Conservation (phyloP, 2,797 vertebrate species). For the Melanotaenia trifasciata region DNA sequence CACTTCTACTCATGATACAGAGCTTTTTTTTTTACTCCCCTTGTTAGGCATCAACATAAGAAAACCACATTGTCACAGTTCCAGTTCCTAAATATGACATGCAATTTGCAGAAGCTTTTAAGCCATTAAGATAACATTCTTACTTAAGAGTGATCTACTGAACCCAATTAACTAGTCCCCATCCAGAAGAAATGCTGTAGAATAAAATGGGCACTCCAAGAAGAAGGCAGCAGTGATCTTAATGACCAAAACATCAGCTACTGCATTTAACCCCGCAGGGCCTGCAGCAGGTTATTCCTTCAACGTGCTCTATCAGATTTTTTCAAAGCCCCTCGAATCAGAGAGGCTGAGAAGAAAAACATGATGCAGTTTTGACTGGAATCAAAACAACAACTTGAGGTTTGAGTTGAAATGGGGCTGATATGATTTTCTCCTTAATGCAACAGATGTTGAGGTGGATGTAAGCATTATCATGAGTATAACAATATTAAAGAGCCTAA, state of each 20-base stretch:
- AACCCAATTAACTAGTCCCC: background rate
- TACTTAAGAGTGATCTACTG: background rate
- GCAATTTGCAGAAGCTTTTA: background rate
- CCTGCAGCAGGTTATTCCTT: constrained; percentile 29
- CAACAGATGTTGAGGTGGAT: constrained; percentile 22
- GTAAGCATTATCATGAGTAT: constrained; percentile 45
- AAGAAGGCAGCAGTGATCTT: background rate
- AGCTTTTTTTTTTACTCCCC: constrained; percentile 11
- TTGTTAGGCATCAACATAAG: constrained; percentile 11
- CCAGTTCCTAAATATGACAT: background rate
- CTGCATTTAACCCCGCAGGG: constrained; percentile 29
- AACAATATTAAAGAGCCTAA: constrained; percentile 30
- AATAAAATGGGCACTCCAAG: background rate
- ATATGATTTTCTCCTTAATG: constrained; percentile 24
- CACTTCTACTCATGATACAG: constrained; percentile 18
- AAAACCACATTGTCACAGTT: constrained; percentile 22
- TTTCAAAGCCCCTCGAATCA: constrained; percentile 44
- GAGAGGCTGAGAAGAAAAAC: constrained; percentile 34
- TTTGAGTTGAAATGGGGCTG: constrained; percentile 28
- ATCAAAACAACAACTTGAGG: constrained; percentile 29
- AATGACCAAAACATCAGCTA: background rate
- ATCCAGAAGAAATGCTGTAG: background rate
- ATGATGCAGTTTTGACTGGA: constrained; percentile 28
- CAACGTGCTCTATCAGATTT: constrained; percentile 40
- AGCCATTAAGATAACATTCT: constrained; percentile 4